Evolutionary conservation across 64 coral and sea anemone genomes (phyloP), one percentile per base, ranked within the genome.

Genomic region (Astreopora myriophthalma): DNA sequence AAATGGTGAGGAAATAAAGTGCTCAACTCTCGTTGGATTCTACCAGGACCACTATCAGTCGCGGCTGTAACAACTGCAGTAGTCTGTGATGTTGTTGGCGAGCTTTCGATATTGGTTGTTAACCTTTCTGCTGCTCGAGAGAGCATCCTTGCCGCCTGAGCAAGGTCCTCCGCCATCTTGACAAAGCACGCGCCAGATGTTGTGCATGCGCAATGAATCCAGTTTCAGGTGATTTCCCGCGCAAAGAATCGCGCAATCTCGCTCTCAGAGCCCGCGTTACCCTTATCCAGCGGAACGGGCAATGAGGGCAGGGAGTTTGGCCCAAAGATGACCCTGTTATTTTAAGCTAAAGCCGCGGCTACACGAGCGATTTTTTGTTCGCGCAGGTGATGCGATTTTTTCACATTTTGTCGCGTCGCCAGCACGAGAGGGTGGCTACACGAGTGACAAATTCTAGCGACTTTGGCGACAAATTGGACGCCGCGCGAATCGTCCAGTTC

Each of bases 1-100:
- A 87, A 87, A 87, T 87, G 84, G 38, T 87, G 65, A n/a, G 66
- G 84, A 87, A 87, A 87, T 87, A 87, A 69, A 26, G 64, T 71
- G 57, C 61, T 66, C 46, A 71, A 71, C 61, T 87, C 66, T 16
- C 32, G 69, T 66, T 87, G 23, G 13, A 65, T 17, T 67, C 49
- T 85, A 36, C 19, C 42, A 69, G 63, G 40, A 29, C 63, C 66
- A 87, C 37, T 62, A 55, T 27, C n/a, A 64, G 72, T 38, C 22
- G 83, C 67, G 35, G 83, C 83, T 68, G 82, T 57, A 14, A 28
- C 34, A 46, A 48, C 66, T 27, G 31, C 84, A 71, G 80, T 25
- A 42, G 39, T 42, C 30, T 14, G 22, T 79, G 75, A 25, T 24
- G 63, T 71, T 1, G 17, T 66, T 24, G 65, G 69, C 11, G 35